Evolutionary conservation across 2,797 vertebrate species (phyloP), one percentile per base, ranked within the genome.

Genomic region (Hafferia zeledoni): DNA sequence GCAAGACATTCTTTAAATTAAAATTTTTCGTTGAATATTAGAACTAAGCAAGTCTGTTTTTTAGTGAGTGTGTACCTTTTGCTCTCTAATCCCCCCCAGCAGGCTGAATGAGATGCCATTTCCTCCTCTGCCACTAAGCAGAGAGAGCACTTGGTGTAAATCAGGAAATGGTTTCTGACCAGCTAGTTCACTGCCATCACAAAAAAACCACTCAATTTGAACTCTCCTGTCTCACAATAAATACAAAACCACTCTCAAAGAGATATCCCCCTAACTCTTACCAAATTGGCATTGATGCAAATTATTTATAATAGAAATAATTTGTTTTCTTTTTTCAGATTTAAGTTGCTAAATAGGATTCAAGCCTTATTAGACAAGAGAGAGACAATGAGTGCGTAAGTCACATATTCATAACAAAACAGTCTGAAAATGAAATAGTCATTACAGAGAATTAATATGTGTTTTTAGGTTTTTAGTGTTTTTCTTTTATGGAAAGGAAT

Each of bases 391-490:
- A 79, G 15, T 47, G 5, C 0, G 0, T 37, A 67, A 81, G 7
- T 44, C 37, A 55, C 3, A 31, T 5, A 33, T 47, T 11, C n/a
- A 6, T 43, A 56, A 65, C 11, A 60, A 82, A 78, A 76, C 9
- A 64, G 4, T 10, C 23, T 60, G 50, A 74, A 87, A 71, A 61
- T 47, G 9, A 33, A 41, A 33, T 3, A 39, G 25, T 35, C 10
- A 25, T 63, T 49, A 85, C 69, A 77, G 61, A 72, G 11, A 78
- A 52, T 10, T 30, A 60, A 5, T 37, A 70, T 64, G 11, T 77
- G 15, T 85, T 90, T 92, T 60, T 37, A 90, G 65, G 22, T 82
- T 79, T 82, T 89, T 74, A 89, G 17, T 61, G 31, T 77, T 96
- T 92, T 28, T 82, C 39, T 47, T 60, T 75, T 15, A 24, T 1